phyloP scores from a whole-genome alignment of 2,888 invertebrate genomes.

The Tetanocera ferruginea region DNA sequence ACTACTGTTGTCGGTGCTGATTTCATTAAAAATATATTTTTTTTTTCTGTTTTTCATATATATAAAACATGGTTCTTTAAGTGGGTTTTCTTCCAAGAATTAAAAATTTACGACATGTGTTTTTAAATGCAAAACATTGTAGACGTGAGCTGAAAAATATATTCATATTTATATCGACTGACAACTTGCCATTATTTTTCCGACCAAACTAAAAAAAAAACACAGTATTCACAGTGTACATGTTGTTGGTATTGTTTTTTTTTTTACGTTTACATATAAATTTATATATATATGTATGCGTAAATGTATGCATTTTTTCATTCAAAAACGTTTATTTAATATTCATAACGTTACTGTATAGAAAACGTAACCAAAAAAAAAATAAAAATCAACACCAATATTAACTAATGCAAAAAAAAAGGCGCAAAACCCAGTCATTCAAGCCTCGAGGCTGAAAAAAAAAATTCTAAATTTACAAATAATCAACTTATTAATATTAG shows the following conservation, averaged over 20 bases:
- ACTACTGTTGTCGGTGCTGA: background rate
- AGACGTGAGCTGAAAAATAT: slow-evolving; percentile 41
- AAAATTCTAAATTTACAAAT: background rate
- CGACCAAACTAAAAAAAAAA: background rate
- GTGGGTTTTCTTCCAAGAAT: slow-evolving; percentile 31
- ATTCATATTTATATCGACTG: background rate
- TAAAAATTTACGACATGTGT: slow-evolving; percentile 45
- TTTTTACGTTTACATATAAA: background rate
- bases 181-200: slow-evolving; percentile 1
- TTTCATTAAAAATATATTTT: background rate
- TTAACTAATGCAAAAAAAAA: background rate
- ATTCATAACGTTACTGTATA: slow-evolving; percentile 33
- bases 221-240: background rate
- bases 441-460: background rate
- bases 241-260: background rate
- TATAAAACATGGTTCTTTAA: background rate
- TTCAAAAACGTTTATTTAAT: background rate
- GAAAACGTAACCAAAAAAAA: slow-evolving; percentile 11
- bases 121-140: slow-evolving; percentile 45
- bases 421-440: background rate
- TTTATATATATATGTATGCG: background rate
- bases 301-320: background rate
- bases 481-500: background rate
- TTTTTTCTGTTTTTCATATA: no score
- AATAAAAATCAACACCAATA: background rate